Base-by-base conservation (phyloP, 2,888 invertebrate genomes). In the Ptycholaimellus sp. region DNA sequence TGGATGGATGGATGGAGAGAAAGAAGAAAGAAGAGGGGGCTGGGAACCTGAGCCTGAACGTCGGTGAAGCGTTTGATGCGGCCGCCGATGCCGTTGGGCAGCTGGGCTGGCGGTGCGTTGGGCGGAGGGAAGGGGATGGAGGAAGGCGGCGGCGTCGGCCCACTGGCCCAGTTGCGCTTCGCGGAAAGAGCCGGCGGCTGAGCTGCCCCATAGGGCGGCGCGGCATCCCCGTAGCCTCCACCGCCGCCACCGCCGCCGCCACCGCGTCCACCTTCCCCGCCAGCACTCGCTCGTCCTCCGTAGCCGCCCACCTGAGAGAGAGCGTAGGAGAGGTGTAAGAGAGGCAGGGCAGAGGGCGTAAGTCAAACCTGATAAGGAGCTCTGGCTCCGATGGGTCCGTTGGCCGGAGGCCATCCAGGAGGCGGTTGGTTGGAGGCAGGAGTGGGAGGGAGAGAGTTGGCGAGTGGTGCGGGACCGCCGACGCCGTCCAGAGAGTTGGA, bases 51-150 rank as follows among this genome's bases (percentile, higher is more conserved):
- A 9, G 28, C 32, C 11, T 35, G 21, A 3, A 22, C 30, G 21
- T 35, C 35, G 20, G 29, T 14, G 21, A 35, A 35, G 5, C 35
- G 35, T n/a, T 25, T 27, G 20, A 35, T 35, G 3, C 35, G 28
- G 4, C 35, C 35, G 25, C 35, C 35, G 18, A 27, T 19, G 7
- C 16, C 4, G n/a, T 14, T 22, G 21, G 14, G 14, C 20, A 13
- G 31, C 16, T 31, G 16, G 5, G 17, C 18, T 6, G 16, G 6
- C 7, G 31, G 18, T 3, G 31, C 31, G 31, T 31, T 18, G 18
- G 5, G 5, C 6, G 3, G 6, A 3, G 16, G 18, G 9, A 19
- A 3, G 31, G 6, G 11, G 17, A 7, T 31, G 6, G 16, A 5
- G 18, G 5, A 3, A 6, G 13, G 11, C 6, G 30, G 7, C 13